Evolutionary conservation across 64 coral and sea anemone species (phyloP).

Genomic region (Stichodactyla mertensii): DNA sequence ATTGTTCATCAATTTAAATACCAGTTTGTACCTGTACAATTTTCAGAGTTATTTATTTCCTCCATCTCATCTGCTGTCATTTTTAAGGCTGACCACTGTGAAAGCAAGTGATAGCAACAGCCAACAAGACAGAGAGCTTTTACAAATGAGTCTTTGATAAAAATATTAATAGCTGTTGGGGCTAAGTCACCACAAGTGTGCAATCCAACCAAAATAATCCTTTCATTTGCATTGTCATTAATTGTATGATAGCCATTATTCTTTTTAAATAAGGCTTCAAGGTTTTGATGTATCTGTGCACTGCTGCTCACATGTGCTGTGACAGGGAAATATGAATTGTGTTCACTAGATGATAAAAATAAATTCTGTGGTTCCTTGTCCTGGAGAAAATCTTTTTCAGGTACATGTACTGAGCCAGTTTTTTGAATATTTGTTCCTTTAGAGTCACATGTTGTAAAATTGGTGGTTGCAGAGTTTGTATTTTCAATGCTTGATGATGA

Average conservation of each 20-base stretch:
- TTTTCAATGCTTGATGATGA: neutral
- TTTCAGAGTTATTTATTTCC: neutral
- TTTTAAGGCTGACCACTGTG: neutral
- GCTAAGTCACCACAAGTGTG: constrained; percentile 83
- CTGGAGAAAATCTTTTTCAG: neutral
- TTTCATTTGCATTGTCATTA: neutral
- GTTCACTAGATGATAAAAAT: neutral
- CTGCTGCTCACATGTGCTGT: constrained; percentile 29
- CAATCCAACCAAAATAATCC: constrained; percentile 58
- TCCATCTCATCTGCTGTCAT: neutral
- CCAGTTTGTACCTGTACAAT: no score
- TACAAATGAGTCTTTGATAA: constrained; percentile 48
- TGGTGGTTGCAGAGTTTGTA: neutral
- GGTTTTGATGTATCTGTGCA: neutral
- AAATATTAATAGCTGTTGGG: constrained; percentile 63
- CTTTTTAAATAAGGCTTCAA: neutral
- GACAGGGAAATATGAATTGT: constrained; percentile 33
- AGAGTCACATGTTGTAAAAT: neutral
- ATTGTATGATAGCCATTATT: neutral
- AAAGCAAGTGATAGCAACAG: constrained; percentile 86
- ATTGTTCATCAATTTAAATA: no score
- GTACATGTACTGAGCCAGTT: neutral
- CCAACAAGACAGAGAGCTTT: constrained; percentile 73
- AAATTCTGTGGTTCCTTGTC: neutral
- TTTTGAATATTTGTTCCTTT: neutral